These are phyloP conservation scores for Cerastoderma edule DNA, from an alignment of 2,888 invertebrate species.

Conservation along the genomic window DNA sequence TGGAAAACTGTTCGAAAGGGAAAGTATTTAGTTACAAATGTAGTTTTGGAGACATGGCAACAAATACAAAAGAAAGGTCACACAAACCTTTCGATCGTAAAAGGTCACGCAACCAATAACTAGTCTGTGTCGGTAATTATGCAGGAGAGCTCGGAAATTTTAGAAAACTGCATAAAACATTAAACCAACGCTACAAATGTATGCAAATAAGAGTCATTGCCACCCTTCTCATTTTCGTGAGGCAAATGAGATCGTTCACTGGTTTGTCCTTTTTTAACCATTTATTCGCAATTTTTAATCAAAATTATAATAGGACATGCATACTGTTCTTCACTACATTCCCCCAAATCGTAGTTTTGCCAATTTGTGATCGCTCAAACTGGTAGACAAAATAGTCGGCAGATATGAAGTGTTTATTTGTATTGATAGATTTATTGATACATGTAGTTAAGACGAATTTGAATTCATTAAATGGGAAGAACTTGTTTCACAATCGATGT, in stretches of 20 bases:
- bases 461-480: no score
- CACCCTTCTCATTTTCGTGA: neutral
- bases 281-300: neutral
- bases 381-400: neutral
- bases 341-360: neutral
- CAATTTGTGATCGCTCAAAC: neutral
- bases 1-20: neutral
- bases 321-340: neutral
- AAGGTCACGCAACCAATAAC: neutral
- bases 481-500: no score
- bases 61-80: neutral
- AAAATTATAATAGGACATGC: neutral
- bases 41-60: neutral
- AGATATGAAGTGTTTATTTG: no score
- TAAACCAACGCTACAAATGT: conserved; percentile 11
- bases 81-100: neutral
- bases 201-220: conserved; percentile 12
- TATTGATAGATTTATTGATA: no score
- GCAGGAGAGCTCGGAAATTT: conserved; percentile 13
- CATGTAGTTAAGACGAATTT: no score
- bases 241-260: neutral
- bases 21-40: neutral
- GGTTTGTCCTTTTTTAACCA: neutral
- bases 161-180: conserved; percentile 3
- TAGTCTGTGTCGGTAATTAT: neutral